Conservation (phyloP, 2,888 invertebrate species). For the Rhaphigaster nebulosa region DNA sequence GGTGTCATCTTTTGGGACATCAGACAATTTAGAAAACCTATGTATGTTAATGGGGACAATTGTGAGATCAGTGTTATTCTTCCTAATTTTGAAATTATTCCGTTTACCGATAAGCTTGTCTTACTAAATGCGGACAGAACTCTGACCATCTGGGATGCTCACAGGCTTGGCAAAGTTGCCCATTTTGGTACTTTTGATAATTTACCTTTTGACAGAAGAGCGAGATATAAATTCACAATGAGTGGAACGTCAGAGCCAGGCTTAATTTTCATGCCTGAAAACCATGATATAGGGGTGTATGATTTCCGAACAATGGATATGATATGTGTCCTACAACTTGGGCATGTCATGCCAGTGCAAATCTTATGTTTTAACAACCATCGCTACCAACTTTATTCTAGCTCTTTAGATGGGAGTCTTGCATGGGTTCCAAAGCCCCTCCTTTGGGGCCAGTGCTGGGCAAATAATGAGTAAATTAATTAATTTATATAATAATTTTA, state of each 20-base stretch:
- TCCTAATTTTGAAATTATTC: neutral
- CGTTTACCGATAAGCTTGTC: neutral
- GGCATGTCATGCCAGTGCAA: neutral
- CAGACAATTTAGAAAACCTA: neutral
- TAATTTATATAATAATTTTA: no score
- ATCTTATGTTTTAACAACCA: neutral
- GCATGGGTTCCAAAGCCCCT: conserved; percentile 11
- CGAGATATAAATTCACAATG: neutral
- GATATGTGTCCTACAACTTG: neutral
- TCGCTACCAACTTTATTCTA: neutral
- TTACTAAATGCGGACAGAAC: neutral
- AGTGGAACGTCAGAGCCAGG: neutral
- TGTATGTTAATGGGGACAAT: conserved; percentile 5
- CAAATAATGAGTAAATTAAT: neutral
- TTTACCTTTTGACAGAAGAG: neutral
- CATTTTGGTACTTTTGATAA: neutral
- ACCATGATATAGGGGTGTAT: neutral
- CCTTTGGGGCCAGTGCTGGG: neutral
- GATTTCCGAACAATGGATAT: neutral
- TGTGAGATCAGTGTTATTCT: neutral
- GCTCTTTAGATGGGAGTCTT: neutral
- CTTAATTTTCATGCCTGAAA: neutral
- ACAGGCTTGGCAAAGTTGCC: neutral
- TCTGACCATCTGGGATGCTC: neutral
- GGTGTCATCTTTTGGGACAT: neutral